phyloP scores from a whole-genome alignment of 2,113 vertebrate genomes.

The Rattus rattus region DNA sequence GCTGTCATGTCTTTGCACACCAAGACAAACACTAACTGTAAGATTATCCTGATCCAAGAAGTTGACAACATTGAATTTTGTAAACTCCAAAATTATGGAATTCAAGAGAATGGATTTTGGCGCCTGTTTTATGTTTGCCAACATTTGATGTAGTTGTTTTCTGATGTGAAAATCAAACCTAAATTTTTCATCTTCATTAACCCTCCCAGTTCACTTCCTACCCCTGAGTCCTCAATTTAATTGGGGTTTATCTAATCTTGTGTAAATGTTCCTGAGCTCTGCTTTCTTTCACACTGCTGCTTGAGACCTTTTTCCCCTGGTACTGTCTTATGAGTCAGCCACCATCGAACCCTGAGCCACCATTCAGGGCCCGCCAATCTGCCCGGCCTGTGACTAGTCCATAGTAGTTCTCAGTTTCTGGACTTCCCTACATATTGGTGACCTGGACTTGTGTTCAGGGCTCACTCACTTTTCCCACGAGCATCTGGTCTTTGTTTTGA shows the following conservation, averaged over 20 bases:
- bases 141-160: conserved; percentile 65
- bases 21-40: neutral
- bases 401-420: conserved; percentile 22
- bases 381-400: neutral
- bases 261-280: conserved; percentile 62
- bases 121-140: conserved; percentile 53
- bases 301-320: conserved; percentile 50
- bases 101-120: conserved; percentile 54
- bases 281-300: conserved; percentile 62
- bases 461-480: neutral
- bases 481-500: neutral
- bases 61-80: conserved; percentile 40
- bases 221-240: conserved; percentile 35
- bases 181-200: conserved; percentile 40
- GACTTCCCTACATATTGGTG: neutral
- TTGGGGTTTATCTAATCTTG: neutral
- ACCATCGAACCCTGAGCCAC: conserved; percentile 8
- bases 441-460: neutral
- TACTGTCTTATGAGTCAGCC: conserved; percentile 37
- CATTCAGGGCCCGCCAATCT: neutral
- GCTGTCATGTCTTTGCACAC: conserved; percentile 37
- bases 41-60: conserved; percentile 31
- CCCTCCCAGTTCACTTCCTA: conserved; percentile 17
- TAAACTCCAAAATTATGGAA: conserved; percentile 36
- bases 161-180: conserved; percentile 41